Conservation (phyloP, 2,113 vertebrate genomes). For the Bubo scandiacus region DNA sequence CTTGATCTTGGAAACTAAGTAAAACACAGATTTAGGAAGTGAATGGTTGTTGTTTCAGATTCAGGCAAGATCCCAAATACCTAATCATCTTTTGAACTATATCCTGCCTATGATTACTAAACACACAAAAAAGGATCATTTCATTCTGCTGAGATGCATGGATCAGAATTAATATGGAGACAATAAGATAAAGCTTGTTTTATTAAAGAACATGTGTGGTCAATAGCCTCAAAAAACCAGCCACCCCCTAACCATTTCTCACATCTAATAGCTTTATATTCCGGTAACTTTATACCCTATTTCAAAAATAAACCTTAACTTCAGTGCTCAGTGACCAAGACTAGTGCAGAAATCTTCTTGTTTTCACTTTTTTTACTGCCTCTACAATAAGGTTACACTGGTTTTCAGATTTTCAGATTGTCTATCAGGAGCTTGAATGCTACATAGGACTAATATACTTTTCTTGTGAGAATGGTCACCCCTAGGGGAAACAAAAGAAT, state of each 20-base stretch:
- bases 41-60: background rate
- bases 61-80: background rate
- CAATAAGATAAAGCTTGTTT: background rate
- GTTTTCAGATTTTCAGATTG: background rate
- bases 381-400: background rate
- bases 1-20: background rate
- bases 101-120: background rate
- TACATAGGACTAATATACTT: background rate
- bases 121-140: background rate
- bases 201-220: background rate
- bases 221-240: background rate
- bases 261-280: background rate
- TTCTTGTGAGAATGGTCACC: background rate
- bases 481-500: background rate
- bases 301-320: background rate
- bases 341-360: background rate
- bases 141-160: background rate
- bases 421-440: background rate
- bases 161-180: background rate
- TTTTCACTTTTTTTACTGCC: background rate
- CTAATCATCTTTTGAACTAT: background rate
- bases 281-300: background rate
- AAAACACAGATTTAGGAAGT: background rate
- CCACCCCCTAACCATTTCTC: background rate
- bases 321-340: background rate